Evolutionary conservation across 2,888 invertebrate species (phyloP).

Genomic region (Tenthredo mesomela): DNA sequence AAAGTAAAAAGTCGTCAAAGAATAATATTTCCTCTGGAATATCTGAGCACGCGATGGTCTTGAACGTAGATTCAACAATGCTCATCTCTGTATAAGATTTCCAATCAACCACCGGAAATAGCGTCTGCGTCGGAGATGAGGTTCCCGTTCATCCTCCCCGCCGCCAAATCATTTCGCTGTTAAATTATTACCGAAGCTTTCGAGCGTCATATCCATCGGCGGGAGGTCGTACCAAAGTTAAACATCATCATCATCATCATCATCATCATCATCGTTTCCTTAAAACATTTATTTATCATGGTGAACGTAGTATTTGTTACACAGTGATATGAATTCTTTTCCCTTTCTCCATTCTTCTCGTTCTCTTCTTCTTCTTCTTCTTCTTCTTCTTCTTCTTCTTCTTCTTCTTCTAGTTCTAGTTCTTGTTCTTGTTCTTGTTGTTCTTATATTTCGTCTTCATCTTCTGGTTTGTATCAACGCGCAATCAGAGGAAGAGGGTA

Average conservation of each 20-base stretch:
- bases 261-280: background rate
- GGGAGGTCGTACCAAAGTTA: background rate
- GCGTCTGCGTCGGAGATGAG: constrained; percentile 70
- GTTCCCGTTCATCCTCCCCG: constrained; percentile 55
- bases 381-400: background rate
- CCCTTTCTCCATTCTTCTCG: background rate
- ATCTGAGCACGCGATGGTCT: constrained; percentile 6
- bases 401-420: background rate
- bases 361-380: background rate
- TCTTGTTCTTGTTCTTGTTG: background rate
- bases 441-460: background rate
- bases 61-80: constrained; percentile 46
- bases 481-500: constrained; percentile 19
- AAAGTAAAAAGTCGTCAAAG: background rate
- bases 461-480: background rate
- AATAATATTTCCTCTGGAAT: constrained; percentile 16
- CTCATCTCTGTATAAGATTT: constrained; percentile 61
- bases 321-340: background rate
- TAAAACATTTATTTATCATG: background rate
- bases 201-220: background rate
- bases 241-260: background rate
- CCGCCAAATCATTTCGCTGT: constrained; percentile 39
- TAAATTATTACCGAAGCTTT: constrained; percentile 42
- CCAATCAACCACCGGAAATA: constrained; percentile 71
- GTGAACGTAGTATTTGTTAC: background rate